A percentile compares a stretch with the other conserved stretches of the same genome.
These are phyloP conservation scores for Abscondita cerata DNA, from an alignment of 2,888 invertebrate species.

Conservation along the genomic window DNA sequence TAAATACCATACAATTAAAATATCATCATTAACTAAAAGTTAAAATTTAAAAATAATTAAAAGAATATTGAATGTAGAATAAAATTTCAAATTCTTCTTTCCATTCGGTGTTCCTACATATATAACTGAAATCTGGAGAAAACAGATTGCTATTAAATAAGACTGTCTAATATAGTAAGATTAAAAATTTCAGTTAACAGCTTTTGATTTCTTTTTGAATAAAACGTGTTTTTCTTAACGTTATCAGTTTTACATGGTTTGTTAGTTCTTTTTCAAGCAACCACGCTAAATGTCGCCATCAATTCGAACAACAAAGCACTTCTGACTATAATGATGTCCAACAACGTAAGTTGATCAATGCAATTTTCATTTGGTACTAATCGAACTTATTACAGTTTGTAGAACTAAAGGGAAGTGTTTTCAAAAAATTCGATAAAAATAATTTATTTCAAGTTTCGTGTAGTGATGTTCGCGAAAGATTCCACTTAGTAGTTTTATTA, in stretches of 20 bases:
- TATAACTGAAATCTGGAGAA: too few relatives aligned
- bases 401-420: slow-evolving; percentile 98
- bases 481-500: slow-evolving; percentile 89
- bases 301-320: slow-evolving; percentile 98
- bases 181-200: too few relatives aligned
- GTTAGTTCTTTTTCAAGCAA: slow-evolving; percentile 93
- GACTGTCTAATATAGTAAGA: too few relatives aligned
- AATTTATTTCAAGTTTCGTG: slow-evolving; percentile 98
- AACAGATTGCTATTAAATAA: too few relatives aligned
- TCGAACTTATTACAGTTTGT: slow-evolving; percentile 76
- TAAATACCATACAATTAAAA: too few relatives aligned
- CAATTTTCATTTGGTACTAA: slow-evolving; percentile 43
- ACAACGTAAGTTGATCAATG: slow-evolving; percentile 79
- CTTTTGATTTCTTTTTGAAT: too few relatives aligned
- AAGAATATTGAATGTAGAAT: too few relatives aligned
- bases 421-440: slow-evolving; percentile 98
- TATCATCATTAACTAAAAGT: too few relatives aligned
- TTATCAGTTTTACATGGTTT: slow-evolving; percentile 80
- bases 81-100: too few relatives aligned
- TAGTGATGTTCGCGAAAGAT: slow-evolving; percentile 96
- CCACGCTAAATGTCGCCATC: slow-evolving; percentile 97
- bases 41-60: too few relatives aligned
- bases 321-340: slow-evolving; percentile 99
- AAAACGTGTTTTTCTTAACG: slow-evolving; percentile 48
- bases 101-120: too few relatives aligned